These are phyloP conservation scores for Trigoniulus corallinus DNA, from an alignment of 1,140 invertebrate genomes.

Conservation along the genomic window DNA sequence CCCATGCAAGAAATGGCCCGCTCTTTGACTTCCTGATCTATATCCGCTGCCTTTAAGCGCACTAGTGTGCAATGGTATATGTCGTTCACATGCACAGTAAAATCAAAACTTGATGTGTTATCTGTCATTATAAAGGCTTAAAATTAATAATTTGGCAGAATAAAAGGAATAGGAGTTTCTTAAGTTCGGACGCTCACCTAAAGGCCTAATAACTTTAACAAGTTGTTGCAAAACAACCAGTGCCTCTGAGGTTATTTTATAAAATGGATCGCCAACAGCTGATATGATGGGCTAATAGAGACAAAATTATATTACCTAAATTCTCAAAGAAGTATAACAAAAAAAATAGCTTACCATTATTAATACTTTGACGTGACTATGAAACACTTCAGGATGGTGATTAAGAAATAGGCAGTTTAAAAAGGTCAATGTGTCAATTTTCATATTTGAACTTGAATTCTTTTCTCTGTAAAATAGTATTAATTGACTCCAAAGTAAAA, in stretches of 20 bases:
- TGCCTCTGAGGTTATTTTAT: constrained; percentile 94
- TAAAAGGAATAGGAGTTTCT: constrained; percentile 13
- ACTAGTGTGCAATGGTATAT: constrained; percentile 73
- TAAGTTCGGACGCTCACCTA: too few species aligned
- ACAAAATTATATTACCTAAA: background rate
- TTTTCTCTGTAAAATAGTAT: constrained; percentile 54
- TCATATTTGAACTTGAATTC: constrained; percentile 92
- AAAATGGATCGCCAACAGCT: constrained; percentile 86
- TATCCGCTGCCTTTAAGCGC: constrained; percentile 80
- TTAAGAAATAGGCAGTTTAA: constrained; percentile 68
- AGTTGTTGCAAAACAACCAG: constrained; percentile 82
- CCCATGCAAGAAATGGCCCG: constrained; percentile 94
- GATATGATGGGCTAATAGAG: constrained; percentile 49
- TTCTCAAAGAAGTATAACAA: constrained; percentile 1
- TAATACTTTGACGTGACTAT: constrained; percentile 61
- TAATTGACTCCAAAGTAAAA: too few species aligned
- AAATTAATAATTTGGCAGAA: too few species aligned
- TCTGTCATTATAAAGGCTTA: too few species aligned
- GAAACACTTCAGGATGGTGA: constrained; percentile 61
- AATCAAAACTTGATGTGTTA: constrained; percentile 47
- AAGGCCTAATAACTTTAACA: constrained; percentile 81
- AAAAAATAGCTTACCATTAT: constrained; percentile 39
- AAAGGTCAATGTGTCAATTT: constrained; percentile 92
- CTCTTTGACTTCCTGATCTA: constrained; percentile 97
- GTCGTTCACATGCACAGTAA: constrained; percentile 54